These are phyloP conservation scores for Epinotia brunnichana DNA, from an alignment of 2,888 invertebrate genomes.

Conservation along the genomic window DNA sequence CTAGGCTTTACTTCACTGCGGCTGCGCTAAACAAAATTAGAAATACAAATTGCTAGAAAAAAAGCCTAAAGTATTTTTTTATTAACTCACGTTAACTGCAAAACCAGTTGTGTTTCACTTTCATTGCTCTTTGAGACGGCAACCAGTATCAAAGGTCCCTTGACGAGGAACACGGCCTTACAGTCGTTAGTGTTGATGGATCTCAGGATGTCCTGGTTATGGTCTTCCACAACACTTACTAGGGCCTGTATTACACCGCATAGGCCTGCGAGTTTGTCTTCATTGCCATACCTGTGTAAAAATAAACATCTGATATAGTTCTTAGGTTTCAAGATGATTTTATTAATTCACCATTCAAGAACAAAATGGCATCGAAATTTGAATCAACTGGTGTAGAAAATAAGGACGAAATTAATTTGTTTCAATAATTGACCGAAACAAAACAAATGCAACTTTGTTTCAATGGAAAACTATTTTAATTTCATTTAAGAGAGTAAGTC, in stretches of 20 bases:
- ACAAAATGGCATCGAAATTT: no score
- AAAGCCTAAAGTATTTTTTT: neutral
- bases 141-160: slow-evolving; percentile 95
- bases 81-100: slow-evolving; percentile 91
- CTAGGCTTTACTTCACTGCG: no score
- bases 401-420: no score
- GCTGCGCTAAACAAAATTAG: neutral
- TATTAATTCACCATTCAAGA: neutral
- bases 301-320: neutral
- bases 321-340: neutral
- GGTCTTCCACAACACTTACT: slow-evolving; percentile 94
- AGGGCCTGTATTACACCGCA: slow-evolving; percentile 98
- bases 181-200: slow-evolving; percentile 93
- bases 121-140: slow-evolving; percentile 93
- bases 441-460: no score
- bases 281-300: slow-evolving; percentile 90
- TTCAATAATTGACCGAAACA: no score
- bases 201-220: slow-evolving; percentile 91
- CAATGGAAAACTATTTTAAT: no score
- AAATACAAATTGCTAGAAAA: neutral
- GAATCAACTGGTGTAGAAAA: no score
- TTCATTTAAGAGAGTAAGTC: no score
- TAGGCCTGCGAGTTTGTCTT: slow-evolving; percentile 96
- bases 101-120: slow-evolving; percentile 91
- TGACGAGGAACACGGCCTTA: slow-evolving; percentile 94